Evolutionary conservation across 2,797 vertebrate species (phyloP), one percentile per base, ranked within the genome.

Genomic region (Tapera naevia): DNA sequence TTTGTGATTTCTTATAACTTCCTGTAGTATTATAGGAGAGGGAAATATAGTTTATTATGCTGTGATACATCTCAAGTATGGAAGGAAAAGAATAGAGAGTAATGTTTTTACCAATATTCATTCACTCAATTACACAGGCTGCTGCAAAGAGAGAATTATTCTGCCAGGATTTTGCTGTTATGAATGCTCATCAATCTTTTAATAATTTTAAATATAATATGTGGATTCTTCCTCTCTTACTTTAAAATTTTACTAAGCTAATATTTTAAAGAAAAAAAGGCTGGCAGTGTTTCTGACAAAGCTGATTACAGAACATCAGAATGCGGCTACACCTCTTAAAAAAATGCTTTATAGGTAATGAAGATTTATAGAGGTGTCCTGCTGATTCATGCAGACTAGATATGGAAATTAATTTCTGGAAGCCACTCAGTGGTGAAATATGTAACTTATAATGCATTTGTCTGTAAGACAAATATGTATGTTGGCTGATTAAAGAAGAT

Each of bases 361-460:
- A 92, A 91, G 92, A 96, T 95, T 94, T 96, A 96, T 78, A 89
- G 92, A 75, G 45, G 61, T 62, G n/a, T 89, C 85, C 65, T 96
- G 90, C 82, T 95, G 96, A 97, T 95, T 95, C 91, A 95, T 93
- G 87, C 93, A 88, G 73, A 89, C 51, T 43, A 85, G 81, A 69
- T 90, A 86, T 66, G 75, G 81, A 96, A 95, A 96, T 95, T 89
- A 73, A 93, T 94, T 94, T 93, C 78, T 90, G 84, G 79, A 94
- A 96, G 88, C 46, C 75, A 92, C 45, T 93, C 88, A 83, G 64
- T 24, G 80, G 84, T 94, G 80, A 96, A 96, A 91, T 95, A 91
- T 45, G 73, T 46, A 92, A 76, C 81, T 54, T 41, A 75, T 50
- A 81, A 95, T 64, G 51, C 72, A 88, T 94, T 96, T 95, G 46